A percentile compares a stretch with the other conserved stretches of the same genome.
Evolutionary conservation across 2,113 vertebrate genomes (phyloP).

Genomic region (Sialia sialis): DNA sequence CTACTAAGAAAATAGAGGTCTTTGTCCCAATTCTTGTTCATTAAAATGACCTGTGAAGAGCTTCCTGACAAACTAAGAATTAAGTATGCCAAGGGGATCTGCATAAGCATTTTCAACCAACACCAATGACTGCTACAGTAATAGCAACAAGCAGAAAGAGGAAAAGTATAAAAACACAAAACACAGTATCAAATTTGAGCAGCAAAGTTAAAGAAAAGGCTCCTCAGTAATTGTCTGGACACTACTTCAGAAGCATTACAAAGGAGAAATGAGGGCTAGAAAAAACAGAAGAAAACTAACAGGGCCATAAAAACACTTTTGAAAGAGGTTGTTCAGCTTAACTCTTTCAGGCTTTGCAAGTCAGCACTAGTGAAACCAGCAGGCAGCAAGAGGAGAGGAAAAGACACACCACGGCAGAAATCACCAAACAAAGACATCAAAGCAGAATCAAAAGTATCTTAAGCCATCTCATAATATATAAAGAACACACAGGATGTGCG

Average conservation of each 20-base stretch:
- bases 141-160: not conserved
- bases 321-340: not conserved
- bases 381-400: not conserved
- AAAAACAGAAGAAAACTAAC: not conserved
- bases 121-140: not conserved
- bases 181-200: not conserved
- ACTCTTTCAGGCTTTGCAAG: not conserved
- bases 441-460: not conserved
- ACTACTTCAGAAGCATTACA: not conserved
- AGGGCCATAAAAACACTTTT: not conserved
- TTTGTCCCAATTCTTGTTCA: not conserved
- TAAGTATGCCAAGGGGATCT: not conserved
- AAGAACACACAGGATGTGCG: not conserved
- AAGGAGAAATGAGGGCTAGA: not conserved
- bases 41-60: not conserved
- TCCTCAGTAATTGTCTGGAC: not conserved
- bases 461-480: not conserved
- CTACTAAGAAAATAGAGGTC: not conserved
- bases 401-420: not conserved
- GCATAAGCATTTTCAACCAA: not conserved
- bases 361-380: not conserved
- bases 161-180: not conserved
- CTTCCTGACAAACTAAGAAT: not conserved
- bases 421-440: not conserved
- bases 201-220: not conserved